phyloP scores from a whole-genome alignment of 1,140 invertebrate genomes.

The Lasioglossum albipes region DNA sequence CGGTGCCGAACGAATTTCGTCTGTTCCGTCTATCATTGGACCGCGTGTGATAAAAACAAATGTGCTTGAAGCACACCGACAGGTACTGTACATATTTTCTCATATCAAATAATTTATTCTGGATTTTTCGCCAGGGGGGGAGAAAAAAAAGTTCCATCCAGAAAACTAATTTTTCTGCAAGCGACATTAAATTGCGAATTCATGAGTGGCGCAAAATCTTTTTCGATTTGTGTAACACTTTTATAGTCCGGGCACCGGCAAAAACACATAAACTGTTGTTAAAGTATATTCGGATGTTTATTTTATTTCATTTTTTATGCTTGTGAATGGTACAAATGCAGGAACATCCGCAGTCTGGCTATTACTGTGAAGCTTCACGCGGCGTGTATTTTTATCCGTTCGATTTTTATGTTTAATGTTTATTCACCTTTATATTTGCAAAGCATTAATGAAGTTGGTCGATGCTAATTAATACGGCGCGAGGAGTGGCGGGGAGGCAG shows the following conservation, averaged over 20 bases:
- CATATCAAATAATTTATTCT: too few species aligned
- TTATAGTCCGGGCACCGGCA: not conserved
- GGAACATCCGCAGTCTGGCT: not conserved
- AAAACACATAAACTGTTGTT: not conserved
- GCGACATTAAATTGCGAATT: not conserved
- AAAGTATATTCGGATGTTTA: conserved; percentile 1
- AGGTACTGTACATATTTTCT: too few species aligned
- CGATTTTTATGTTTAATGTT: conserved; percentile 1
- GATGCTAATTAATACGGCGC: not conserved
- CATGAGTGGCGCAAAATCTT: not conserved
- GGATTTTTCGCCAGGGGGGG: too few species aligned
- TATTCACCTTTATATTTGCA: not conserved
- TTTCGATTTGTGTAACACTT: conserved; percentile 2
- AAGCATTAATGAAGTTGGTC: not conserved
- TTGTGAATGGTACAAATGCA: not conserved
- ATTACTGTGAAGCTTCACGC: not conserved
- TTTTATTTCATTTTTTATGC: not conserved
- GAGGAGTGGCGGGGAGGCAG: too few species aligned
- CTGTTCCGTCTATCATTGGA: too few species aligned
- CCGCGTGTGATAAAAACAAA: too few species aligned
- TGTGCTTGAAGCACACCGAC: too few species aligned
- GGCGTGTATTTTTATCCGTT: not conserved
- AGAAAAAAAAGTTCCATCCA: too few species aligned
- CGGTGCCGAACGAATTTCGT: too few species aligned
- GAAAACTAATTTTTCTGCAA: too few species aligned